Percentiles rank a stretch among this genome's conserved stretches.
Conservation (phyloP, 2,113 vertebrate genomes). For the Thunnus thynnus region DNA sequence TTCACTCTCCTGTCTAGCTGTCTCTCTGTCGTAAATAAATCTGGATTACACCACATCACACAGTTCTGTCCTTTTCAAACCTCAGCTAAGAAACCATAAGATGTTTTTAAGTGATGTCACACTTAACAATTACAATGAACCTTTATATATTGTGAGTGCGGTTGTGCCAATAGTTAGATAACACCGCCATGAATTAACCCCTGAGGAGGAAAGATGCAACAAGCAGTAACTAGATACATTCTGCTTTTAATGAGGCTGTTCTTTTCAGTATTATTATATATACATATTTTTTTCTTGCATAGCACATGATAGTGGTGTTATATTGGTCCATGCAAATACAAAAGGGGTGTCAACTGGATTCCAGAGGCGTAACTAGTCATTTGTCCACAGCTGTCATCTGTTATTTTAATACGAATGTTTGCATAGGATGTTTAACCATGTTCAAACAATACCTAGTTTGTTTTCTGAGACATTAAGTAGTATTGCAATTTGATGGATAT, state of each 20-base stretch:
- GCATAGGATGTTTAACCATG: conserved; percentile 20
- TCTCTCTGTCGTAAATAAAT: background rate
- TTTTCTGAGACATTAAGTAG: background rate
- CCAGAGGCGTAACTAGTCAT: background rate
- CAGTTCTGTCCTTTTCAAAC: background rate
- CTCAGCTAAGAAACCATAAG: background rate
- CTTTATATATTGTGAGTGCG: background rate
- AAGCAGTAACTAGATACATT: background rate
- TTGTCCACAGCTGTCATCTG: background rate
- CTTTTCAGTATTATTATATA: background rate
- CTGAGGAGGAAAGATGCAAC: background rate
- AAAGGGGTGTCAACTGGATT: conserved; percentile 1
- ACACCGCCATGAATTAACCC: background rate
- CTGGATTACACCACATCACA: background rate
- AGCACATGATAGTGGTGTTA: background rate
- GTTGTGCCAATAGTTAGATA: background rate
- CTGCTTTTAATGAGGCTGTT: background rate
- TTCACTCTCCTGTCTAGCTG: background rate
- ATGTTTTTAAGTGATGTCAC: background rate
- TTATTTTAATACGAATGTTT: conserved; percentile 40
- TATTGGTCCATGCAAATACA: background rate
- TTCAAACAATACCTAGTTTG: background rate
- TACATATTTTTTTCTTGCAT: background rate
- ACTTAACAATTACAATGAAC: background rate
- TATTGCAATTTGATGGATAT: background rate